Evolutionary conservation across 2,113 vertebrate species (phyloP), one percentile per base, ranked within the genome.

Genomic region (Condylura cristata): DNA sequence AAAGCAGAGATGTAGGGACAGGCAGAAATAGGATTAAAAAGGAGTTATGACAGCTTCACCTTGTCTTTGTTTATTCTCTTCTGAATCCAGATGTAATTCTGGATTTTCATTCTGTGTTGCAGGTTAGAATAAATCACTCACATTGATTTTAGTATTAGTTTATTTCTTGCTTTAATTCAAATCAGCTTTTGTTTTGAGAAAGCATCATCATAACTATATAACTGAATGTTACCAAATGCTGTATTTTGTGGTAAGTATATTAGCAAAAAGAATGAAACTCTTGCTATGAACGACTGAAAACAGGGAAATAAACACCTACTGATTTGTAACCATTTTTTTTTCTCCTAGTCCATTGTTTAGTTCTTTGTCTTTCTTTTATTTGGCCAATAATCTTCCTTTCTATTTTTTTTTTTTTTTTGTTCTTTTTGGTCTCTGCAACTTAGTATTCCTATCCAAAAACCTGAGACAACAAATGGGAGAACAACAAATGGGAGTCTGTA

Each of bases 151-250:
- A 80, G 44, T 63, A 56, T 84, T 71, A 80, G 37, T 34, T 44
- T 76, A 95, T 78, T 78, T 32, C 22, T 79, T 82, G 61, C 68
- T 89, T 93, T 89, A 78, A 75, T 90, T 90, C 58, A 92, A 70
- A 90, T 87, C 9, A 41, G 6, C 53, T 82, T 94, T 71, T 88
- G 7, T 56, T 70, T 87, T 26, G 51, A 84, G 30, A 6, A 75
- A 76, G 12, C 26, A 51, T 20, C 94, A 20, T 65, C 22, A 28
- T 68, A 86, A 76, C 32, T 91, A 22, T 46, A 9, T 72, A 82
- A 61, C 32, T 58, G 24, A 75, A 72, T 78, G 61, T 63, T 56
- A 68, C 28, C 37, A 66, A 93, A 24, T 46, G 22, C 22, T 39
- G 1, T 60, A 14, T 46, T 84, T 89, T 58, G 10, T 60, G 34